phyloP scores from a whole-genome alignment of 1,140 invertebrate species.

The Leptonema lineaticorne region DNA sequence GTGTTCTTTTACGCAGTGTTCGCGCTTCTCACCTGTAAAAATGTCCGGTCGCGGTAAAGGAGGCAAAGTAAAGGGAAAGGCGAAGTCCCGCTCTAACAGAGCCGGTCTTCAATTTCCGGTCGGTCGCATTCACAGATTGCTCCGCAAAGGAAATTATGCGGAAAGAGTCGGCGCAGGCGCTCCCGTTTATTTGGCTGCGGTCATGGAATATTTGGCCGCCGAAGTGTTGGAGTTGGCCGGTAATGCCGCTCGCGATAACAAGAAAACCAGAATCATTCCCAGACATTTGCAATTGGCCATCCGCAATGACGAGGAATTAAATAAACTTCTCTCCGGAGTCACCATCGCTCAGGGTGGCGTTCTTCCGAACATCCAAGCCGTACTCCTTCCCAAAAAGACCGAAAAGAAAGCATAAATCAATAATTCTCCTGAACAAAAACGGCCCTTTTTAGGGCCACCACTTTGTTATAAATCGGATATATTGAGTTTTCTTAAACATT shows the following conservation, averaged over 20 bases:
- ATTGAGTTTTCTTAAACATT: too few species aligned
- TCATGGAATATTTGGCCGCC: conserved; percentile 61
- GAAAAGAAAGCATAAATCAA: conserved; percentile 40
- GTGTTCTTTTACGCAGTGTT: background rate
- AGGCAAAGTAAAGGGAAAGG: conserved; percentile 64
- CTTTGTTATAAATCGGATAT: too few species aligned
- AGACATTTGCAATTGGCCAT: conserved; percentile 78
- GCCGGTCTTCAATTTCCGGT: conserved; percentile 74
- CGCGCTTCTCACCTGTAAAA: background rate
- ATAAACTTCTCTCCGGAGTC: conserved; percentile 72
- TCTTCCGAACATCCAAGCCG: conserved; percentile 73
- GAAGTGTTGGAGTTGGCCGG: conserved; percentile 73
- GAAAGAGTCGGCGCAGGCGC: conserved; percentile 69
- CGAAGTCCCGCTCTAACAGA: conserved; percentile 62
- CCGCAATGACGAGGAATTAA: conserved; percentile 79
- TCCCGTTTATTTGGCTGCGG: conserved; percentile 68
- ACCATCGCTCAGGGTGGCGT: conserved; percentile 80
- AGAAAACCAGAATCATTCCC: conserved; percentile 62
- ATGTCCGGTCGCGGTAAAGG: conserved; percentile 65
- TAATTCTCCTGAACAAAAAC: background rate
- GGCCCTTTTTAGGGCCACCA: conserved; percentile 21
- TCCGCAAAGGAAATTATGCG: conserved; percentile 72
- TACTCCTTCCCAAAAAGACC: conserved; percentile 71
- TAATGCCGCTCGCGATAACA: conserved; percentile 46
- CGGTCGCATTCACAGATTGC: conserved; percentile 67